A percentile compares a stretch with the other conserved stretches of the same genome.
phyloP scores from a whole-genome alignment of 2,888 invertebrate species.

The Chymomyza caudatula region DNA sequence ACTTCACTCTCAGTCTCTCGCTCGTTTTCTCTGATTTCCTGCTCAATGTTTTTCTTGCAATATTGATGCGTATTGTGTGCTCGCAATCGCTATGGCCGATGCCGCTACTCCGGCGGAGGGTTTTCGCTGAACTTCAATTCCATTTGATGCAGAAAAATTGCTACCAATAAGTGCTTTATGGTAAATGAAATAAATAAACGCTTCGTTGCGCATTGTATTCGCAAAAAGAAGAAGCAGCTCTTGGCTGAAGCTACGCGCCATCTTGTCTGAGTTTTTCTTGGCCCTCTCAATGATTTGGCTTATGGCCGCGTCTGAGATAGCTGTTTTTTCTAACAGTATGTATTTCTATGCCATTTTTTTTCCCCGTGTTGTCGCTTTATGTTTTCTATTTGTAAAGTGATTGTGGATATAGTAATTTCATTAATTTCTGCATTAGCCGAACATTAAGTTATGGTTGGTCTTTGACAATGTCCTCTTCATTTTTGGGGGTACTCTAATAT shows the following conservation, averaged over 20 bases:
- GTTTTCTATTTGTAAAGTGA: slow-evolving; percentile 40
- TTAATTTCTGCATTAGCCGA: slow-evolving; percentile 36
- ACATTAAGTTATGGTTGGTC: background rate
- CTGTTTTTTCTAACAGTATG: background rate
- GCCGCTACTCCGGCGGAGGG: background rate
- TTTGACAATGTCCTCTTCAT: background rate
- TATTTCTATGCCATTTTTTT: background rate
- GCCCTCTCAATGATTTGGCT: background rate
- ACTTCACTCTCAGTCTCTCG: background rate
- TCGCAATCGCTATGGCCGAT: background rate
- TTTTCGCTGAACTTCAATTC: slow-evolving; percentile 51
- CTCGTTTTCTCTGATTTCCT: background rate
- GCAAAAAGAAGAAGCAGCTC: slow-evolving; percentile 1
- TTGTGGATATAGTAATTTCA: slow-evolving; percentile 37
- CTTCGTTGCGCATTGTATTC: slow-evolving; percentile 52
- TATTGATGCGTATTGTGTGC: background rate
- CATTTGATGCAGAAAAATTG: slow-evolving; percentile 70
- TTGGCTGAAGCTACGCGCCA: background rate
- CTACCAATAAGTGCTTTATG: slow-evolving; percentile 66
- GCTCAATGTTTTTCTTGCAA: background rate
- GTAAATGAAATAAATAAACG: slow-evolving; percentile 67
- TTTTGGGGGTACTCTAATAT: background rate
- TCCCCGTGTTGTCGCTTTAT: background rate
- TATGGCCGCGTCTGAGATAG: background rate
- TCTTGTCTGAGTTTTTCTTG: background rate